These are phyloP conservation scores for Sisyra terminalis DNA, from an alignment of 2,888 invertebrate genomes.

Conservation along the genomic window DNA sequence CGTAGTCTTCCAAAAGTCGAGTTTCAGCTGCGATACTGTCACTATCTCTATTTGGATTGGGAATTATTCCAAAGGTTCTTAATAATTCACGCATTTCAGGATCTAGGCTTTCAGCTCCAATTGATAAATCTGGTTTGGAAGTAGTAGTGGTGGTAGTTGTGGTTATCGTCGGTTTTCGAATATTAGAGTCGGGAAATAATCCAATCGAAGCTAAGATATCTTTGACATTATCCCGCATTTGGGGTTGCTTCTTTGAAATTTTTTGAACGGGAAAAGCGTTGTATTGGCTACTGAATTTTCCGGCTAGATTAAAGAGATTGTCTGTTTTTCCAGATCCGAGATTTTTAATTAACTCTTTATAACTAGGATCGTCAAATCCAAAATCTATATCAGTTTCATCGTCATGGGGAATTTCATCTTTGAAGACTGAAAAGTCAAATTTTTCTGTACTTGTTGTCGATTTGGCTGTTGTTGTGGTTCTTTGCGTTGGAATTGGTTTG, in stretches of 20 bases:
- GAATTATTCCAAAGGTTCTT: slow-evolving; percentile 28
- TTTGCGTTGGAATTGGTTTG: background rate
- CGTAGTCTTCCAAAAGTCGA: slow-evolving; percentile 1
- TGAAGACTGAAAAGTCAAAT: slow-evolving; percentile 2
- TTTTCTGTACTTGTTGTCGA: background rate
- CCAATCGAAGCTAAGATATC: slow-evolving; percentile 29
- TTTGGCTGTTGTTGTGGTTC: background rate
- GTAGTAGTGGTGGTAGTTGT: slow-evolving; percentile 17
- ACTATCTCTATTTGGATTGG: slow-evolving; percentile 17
- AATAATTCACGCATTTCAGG: slow-evolving; percentile 28
- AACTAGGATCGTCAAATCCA: slow-evolving; percentile 4
- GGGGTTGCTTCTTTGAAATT: slow-evolving; percentile 15
- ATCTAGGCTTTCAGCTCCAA: slow-evolving; percentile 23
- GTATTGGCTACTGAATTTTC: slow-evolving; percentile 27
- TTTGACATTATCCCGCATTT: slow-evolving; percentile 24
- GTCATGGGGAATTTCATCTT: background rate
- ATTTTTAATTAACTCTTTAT: slow-evolving; percentile 6
- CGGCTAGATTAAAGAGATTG: background rate
- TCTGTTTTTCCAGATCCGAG: slow-evolving; percentile 2
- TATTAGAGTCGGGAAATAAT: slow-evolving; percentile 17
- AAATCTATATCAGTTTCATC: slow-evolving; percentile 3
- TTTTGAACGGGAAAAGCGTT: slow-evolving; percentile 20
- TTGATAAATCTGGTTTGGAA: slow-evolving; percentile 20
- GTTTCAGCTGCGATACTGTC: background rate
- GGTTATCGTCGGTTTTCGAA: slow-evolving; percentile 8